Conservation (phyloP, 2,113 vertebrate species). For the Ptychochromis oligacanthus region DNA sequence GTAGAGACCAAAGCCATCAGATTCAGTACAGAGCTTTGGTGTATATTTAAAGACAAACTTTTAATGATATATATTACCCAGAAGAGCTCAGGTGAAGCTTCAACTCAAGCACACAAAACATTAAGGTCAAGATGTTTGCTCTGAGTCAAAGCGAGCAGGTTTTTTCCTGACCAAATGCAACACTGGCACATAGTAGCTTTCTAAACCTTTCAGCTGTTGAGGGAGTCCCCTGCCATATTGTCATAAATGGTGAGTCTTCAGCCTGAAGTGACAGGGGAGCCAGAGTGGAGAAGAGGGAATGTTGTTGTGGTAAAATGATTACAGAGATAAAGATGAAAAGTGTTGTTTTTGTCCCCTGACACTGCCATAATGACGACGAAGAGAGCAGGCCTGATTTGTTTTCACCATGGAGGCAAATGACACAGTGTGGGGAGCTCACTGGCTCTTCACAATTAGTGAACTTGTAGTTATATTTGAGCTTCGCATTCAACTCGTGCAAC, state of each 20-base stretch:
- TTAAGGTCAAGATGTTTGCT: conserved; percentile 20
- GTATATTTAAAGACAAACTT: conserved; percentile 9
- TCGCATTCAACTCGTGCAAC: not conserved
- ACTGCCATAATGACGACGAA: conserved; percentile 2
- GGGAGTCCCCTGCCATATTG: conserved; percentile 66
- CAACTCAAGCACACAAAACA: not conserved
- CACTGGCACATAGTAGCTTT: conserved; percentile 18
- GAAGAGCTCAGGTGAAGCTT: conserved; percentile 10
- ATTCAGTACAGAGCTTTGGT: not conserved
- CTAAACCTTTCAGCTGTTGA: conserved; percentile 48
- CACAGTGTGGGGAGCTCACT: conserved; percentile 30
- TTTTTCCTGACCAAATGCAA: conserved; percentile 22
- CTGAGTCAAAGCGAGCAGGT: conserved; percentile 5
- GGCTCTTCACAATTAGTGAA: conserved; percentile 56
- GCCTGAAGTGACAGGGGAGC: conserved; percentile 43
- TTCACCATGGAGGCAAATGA: conserved; percentile 42
- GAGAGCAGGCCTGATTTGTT: conserved; percentile 51
- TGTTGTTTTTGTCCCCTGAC: conserved; percentile 52
- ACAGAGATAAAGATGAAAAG: conserved; percentile 69
- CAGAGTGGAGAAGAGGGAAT: conserved; percentile 16
- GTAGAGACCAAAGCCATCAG: not conserved
- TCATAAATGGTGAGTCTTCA: conserved; percentile 64
- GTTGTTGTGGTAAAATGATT: conserved; percentile 59
- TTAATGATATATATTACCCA: conserved; percentile 11
- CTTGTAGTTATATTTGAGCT: conserved; percentile 25